These are phyloP conservation scores for Creontiades dilutus DNA, from an alignment of 2,888 invertebrate species.

Conservation along the genomic window DNA sequence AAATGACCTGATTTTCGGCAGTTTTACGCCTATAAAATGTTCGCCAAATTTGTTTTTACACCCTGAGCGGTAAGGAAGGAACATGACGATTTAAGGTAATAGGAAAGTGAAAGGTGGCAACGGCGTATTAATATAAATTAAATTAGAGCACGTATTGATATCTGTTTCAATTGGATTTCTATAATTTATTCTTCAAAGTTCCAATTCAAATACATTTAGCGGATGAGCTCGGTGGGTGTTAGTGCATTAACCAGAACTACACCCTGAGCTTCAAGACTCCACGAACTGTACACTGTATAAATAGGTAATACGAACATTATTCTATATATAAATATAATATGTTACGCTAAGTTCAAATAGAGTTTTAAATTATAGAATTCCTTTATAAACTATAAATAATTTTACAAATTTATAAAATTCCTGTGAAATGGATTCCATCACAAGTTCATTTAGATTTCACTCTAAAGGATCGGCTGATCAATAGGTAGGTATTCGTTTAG, in stretches of 20 bases:
- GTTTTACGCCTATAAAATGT: no score
- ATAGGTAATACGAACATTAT: constrained; percentile 37
- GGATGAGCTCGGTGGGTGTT: constrained; percentile 1
- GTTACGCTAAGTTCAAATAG: neutral
- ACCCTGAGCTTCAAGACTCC: neutral
- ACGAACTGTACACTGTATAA: constrained; percentile 39
- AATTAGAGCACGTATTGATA: neutral
- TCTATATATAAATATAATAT: constrained; percentile 26
- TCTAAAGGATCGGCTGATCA: neutral
- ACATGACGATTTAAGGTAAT: no score
- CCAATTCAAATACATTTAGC: constrained; percentile 13
- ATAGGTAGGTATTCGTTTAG: neutral
- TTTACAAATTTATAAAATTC: constrained; percentile 45
- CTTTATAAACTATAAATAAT: constrained; percentile 11
- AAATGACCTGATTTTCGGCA: no score
- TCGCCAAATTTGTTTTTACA: no score
- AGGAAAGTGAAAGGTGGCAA: no score
- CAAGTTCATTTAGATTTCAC: neutral
- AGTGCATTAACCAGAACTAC: neutral
- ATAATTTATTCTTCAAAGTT: neutral
- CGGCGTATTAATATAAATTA: no score
- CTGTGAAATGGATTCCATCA: neutral
- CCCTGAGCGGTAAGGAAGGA: no score
- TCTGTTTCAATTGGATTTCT: constrained; percentile 38
- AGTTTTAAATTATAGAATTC: constrained; percentile 21